A percentile compares a stretch with the other conserved stretches of the same genome.
Evolutionary conservation across 2,797 vertebrate genomes (phyloP).

Genomic region (Calcarius lapponicus): DNA sequence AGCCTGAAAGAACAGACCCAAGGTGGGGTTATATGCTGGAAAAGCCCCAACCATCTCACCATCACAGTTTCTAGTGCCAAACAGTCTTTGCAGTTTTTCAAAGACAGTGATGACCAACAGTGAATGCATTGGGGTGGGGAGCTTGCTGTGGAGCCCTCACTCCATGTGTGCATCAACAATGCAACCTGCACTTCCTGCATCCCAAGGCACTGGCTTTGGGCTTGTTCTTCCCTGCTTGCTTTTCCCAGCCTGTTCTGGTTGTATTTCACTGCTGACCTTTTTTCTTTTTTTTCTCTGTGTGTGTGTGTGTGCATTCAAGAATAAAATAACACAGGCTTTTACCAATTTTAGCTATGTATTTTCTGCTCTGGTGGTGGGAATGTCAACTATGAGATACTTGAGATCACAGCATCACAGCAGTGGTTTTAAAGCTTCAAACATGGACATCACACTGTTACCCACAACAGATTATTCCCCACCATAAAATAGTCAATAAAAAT

Average conservation of each 20-base stretch:
- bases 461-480: not conserved
- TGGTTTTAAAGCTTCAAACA: not conserved
- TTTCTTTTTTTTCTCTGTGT: not conserved
- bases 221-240: not conserved
- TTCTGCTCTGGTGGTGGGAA: not conserved
- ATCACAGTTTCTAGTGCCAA: not conserved
- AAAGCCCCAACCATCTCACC: not conserved
- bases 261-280: not conserved
- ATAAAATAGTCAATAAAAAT: not conserved
- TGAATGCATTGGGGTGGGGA: not conserved
- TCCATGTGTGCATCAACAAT: rapidly evolving
- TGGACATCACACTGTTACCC: not conserved
- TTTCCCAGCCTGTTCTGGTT: not conserved
- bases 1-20: not conserved
- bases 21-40: rapidly evolving
- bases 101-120: not conserved
- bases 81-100: not conserved
- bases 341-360: not conserved
- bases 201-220: not conserved
- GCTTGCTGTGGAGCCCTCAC: not conserved
- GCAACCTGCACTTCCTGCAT: not conserved
- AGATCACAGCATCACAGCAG: not conserved
- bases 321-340: not conserved
- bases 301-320: not conserved
- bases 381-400: rapidly evolving